Base-by-base conservation (phyloP, 2,888 invertebrate species). In the Leptopterna dolabrata region DNA sequence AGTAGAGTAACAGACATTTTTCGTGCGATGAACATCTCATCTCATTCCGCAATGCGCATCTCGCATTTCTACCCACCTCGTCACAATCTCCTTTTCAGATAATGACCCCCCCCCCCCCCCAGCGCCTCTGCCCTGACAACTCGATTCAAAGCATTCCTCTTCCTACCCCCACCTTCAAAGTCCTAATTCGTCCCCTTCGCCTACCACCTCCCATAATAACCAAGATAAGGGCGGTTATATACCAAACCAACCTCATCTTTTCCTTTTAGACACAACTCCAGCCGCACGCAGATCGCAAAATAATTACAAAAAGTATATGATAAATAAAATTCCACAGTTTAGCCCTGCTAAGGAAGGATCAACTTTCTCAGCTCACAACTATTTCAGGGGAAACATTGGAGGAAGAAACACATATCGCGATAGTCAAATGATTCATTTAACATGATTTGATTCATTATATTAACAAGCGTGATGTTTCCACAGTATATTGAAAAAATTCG, bases 261-360 rank as follows among this genome's bases (percentile, higher is more conserved):
- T 30, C 19, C 30, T 19, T n/a, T 41, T 29, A 30, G 36, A 41
- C 73, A 41, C 73, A 73, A 73, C 73, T 73, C 27, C 19, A n/a
- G 41, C 73, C 36, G 29, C 73, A 73, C 73, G 73, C 73, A 73
- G 36, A n/a, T 73, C 73, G 41, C 36, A 73, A 73, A 73, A 36
- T 30, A 7, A 11, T 16, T 36, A 73, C 63, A 9, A 27, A 24
- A 24, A 11, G 55, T 63, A 4, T 36, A 36, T 36, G 24, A 63
- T 63, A 27, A 63, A 27, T 63, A 9, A 55, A 55, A 55, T 19
- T 9, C 47, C 16, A 36, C 36, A 36, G 36, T 36, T 36, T 36
- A n/a, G n/a, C n/a, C n/a, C n/a, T n/a, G n/a, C n/a, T n/a, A n/a
- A n/a, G n/a, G n/a, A n/a, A n/a, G n/a, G n/a, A n/a, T n/a, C n/a